Percentiles rank a stretch among this genome's conserved stretches.
These are phyloP conservation scores for Miltochrista miniata DNA, from an alignment of 2,888 invertebrate species.

Conservation along the genomic window DNA sequence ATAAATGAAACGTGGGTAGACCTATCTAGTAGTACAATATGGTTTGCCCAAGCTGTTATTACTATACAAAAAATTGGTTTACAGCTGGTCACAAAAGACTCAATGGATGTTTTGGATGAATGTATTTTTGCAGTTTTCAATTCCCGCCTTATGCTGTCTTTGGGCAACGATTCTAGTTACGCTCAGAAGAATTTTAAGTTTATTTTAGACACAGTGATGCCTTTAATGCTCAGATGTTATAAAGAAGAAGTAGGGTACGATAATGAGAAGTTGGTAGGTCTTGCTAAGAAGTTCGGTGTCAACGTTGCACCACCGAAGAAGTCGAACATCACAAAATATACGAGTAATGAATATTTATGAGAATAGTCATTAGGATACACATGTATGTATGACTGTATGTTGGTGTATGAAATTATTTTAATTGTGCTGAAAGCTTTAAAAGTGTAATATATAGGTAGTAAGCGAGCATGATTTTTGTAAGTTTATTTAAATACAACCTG, in stretches of 20 bases:
- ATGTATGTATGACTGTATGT: slow-evolving; percentile 38
- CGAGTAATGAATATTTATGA: slow-evolving; percentile 86
- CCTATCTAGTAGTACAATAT: slow-evolving; percentile 90
- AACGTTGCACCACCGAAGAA: slow-evolving; percentile 81
- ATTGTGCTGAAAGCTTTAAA: slow-evolving; percentile 82
- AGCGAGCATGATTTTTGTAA: slow-evolving; percentile 80
- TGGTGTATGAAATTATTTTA: slow-evolving; percentile 71
- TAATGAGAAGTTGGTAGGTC: slow-evolving; percentile 74
- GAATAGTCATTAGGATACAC: slow-evolving; percentile 56
- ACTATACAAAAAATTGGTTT: slow-evolving; percentile 90
- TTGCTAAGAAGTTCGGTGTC: slow-evolving; percentile 82
- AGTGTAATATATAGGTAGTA: slow-evolving; percentile 79
- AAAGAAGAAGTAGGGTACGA: slow-evolving; percentile 85
- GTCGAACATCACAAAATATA: slow-evolving; percentile 87
- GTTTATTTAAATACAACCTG: slow-evolving; percentile 75
- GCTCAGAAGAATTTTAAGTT: slow-evolving; percentile 88
- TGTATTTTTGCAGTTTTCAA: slow-evolving; percentile 89
- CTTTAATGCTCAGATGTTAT: slow-evolving; percentile 85
- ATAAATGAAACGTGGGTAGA: slow-evolving; percentile 87
- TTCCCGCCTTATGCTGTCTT: slow-evolving; percentile 86
- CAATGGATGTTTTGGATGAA: slow-evolving; percentile 88
- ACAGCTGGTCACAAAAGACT: slow-evolving; percentile 89
- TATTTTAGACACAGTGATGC: slow-evolving; percentile 86
- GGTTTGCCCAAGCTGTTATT: slow-evolving; percentile 90
- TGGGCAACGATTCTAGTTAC: slow-evolving; percentile 72